Evolutionary conservation across 2,888 invertebrate species (phyloP).

Genomic region (Arrhopalites spinosus): DNA sequence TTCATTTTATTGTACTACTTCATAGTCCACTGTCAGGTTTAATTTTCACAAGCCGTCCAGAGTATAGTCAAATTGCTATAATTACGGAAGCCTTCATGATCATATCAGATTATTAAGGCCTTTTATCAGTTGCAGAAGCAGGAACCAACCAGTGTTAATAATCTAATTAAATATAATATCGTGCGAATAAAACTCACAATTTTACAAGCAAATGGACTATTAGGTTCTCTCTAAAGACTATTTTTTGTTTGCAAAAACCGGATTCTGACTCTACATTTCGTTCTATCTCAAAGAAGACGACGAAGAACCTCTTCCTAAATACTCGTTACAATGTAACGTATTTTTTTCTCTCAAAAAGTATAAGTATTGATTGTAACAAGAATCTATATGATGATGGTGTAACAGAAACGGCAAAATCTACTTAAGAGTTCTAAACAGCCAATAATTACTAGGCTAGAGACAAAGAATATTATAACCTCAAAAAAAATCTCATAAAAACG

Average conservation of each 20-base stretch:
- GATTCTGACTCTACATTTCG: background rate
- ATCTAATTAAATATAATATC: background rate
- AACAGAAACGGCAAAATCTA: too few relatives aligned
- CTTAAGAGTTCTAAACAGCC: too few relatives aligned
- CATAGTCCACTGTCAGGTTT: background rate
- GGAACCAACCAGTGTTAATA: background rate
- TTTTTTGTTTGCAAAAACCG: constrained; percentile 11
- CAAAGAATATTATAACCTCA: background rate
- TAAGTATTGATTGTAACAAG: too few relatives aligned
- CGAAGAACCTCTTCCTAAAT: too few relatives aligned
- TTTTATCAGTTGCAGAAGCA: too few relatives aligned
- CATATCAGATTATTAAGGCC: too few relatives aligned
- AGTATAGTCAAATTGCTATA: background rate
- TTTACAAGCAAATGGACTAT: constrained; percentile 1
- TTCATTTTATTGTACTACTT: background rate
- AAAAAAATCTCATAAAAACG: background rate
- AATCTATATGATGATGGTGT: too few relatives aligned
- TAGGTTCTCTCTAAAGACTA: background rate
- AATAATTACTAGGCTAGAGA: background rate
- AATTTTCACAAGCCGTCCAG: background rate
- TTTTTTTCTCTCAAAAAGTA: too few relatives aligned
- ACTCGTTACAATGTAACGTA: too few relatives aligned
- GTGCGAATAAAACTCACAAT: background rate
- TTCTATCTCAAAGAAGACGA: too few relatives aligned
- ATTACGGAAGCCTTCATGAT: background rate